Evolutionary conservation across 92 coral and sea anemone species (phyloP).

Genomic region (Porites rus): DNA sequence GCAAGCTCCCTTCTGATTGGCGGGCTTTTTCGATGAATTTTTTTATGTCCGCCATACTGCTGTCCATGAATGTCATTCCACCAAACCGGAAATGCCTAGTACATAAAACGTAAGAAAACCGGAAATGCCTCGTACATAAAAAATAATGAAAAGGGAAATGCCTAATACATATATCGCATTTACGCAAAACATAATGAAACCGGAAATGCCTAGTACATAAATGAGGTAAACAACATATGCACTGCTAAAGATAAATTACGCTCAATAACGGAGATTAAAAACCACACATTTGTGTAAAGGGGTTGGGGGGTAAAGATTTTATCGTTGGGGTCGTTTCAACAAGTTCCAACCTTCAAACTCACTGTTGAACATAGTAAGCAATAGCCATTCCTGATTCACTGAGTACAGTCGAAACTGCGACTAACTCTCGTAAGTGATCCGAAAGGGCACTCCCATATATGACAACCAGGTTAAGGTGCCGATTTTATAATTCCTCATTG

Average conservation of each 20-base stretch:
- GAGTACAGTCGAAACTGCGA: too few species aligned
- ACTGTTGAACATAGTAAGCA: too few species aligned
- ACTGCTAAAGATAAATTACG: too few species aligned
- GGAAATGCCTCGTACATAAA: too few species aligned
- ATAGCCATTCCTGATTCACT: too few species aligned
- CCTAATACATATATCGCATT: neutral
- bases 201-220: neutral
- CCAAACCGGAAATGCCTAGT: constrained; percentile 81
- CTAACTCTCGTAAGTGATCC: too few species aligned
- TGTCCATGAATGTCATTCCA: constrained; percentile 74
- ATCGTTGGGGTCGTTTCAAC: neutral
- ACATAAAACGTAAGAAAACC: neutral
- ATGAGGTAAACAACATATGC: neutral
- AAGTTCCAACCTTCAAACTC: too few species aligned
- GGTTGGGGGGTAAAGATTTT: neutral
- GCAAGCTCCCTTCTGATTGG: constrained; percentile 17
- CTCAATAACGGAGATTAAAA: too few species aligned
- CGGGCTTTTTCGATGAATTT: constrained; percentile 54
- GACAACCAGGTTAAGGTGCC: too few species aligned
- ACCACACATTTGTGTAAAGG: neutral
- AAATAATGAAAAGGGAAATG: neutral
- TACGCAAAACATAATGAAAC: neutral
- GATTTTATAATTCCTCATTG: too few species aligned
- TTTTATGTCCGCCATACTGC: constrained; percentile 81
- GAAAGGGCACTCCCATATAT: too few species aligned